Percentiles rank a stretch among this genome's conserved stretches.
Conservation (phyloP, 2,888 invertebrate genomes). For the Acrocera orbiculus region DNA sequence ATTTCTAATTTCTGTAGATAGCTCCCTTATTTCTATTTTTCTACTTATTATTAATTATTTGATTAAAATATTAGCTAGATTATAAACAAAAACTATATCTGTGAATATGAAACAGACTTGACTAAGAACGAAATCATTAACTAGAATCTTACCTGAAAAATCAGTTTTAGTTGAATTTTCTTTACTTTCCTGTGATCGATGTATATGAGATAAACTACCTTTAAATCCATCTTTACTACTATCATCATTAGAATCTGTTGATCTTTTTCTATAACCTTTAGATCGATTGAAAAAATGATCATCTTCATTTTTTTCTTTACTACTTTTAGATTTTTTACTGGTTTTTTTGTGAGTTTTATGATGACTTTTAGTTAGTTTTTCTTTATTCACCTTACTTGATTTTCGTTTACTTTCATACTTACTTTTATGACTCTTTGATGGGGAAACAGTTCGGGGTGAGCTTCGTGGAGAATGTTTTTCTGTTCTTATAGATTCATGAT, state of each 20-base stretch:
- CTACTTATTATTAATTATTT: no score
- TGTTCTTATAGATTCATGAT: not conserved
- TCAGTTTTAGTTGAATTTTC: not conserved
- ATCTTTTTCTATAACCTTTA: constrained; percentile 47
- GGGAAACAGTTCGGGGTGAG: not conserved
- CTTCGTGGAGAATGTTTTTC: not conserved
- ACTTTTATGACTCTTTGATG: not conserved
- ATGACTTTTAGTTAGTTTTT: no score
- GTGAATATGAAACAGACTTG: no score
- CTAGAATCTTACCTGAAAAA: not conserved
- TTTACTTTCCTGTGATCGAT: not conserved
- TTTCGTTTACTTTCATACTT: not conserved
- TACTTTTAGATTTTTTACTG: constrained; percentile 18
- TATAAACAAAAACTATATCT: no score
- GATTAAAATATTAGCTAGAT: no score
- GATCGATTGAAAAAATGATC: constrained; percentile 53
- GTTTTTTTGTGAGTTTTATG: not conserved
- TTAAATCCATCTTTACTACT: constrained; percentile 29
- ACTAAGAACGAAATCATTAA: no score
- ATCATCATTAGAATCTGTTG: constrained; percentile 67
- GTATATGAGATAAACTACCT: not conserved
- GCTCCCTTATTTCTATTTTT: no score
- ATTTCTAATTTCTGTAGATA: no score
- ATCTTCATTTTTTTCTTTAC: constrained; percentile 42
- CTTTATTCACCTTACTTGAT: no score